Percentiles rank a stretch among this genome's conserved stretches.
phyloP scores from a whole-genome alignment of 2,797 vertebrate species.

The Falco peregrinus region DNA sequence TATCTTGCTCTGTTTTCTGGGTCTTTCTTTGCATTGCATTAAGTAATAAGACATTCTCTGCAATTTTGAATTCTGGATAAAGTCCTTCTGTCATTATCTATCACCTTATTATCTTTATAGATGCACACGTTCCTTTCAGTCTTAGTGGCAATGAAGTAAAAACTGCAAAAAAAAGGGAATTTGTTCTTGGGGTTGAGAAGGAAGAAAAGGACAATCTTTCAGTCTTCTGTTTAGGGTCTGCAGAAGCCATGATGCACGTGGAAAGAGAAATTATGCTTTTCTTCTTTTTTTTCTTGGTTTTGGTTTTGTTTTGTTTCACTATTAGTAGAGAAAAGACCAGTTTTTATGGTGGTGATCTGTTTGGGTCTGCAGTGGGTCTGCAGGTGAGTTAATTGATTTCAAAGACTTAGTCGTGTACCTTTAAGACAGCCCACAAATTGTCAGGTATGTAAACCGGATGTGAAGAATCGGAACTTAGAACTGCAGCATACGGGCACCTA shows the following conservation, averaged over 20 bases:
- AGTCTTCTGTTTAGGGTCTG: not conserved
- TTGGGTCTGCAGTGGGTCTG: too few relatives aligned
- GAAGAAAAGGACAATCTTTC: not conserved
- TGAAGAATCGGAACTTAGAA: too few relatives aligned
- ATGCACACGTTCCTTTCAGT: not conserved
- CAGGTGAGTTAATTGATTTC: too few relatives aligned
- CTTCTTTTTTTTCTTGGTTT: not conserved
- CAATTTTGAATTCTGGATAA: not conserved
- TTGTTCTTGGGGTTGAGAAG: not conserved
- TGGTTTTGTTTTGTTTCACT: not conserved
- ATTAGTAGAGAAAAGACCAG: not conserved
- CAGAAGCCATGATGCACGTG: not conserved
- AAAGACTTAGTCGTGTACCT: too few relatives aligned
- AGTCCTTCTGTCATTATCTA: not conserved
- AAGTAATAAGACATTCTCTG: not conserved
- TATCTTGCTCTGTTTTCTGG: not conserved
- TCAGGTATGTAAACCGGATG: too few relatives aligned
- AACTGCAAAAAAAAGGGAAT: not conserved
- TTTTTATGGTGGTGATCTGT: not conserved
- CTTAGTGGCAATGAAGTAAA: not conserved
- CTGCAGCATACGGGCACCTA: too few relatives aligned
- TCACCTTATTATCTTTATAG: not conserved
- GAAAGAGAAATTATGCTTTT: not conserved
- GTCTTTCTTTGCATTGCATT: not conserved
- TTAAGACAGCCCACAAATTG: too few relatives aligned